Evolutionary conservation across 2,888 invertebrate genomes (phyloP).

Genomic region (Oscheius myriophilus): DNA sequence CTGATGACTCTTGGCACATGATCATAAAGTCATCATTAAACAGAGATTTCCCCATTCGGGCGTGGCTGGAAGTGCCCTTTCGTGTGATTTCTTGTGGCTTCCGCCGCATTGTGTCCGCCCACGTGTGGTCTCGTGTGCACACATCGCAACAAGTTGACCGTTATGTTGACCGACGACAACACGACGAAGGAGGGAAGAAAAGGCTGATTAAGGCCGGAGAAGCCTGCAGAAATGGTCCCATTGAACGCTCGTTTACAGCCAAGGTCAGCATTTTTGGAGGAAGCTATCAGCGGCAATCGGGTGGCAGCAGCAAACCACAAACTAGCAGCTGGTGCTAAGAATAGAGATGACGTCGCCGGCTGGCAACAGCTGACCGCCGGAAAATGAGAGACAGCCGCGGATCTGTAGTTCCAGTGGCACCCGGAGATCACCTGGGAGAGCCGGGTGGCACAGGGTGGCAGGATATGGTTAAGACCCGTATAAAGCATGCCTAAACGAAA

Average conservation of each 20-base stretch:
- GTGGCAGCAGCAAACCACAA: neutral
- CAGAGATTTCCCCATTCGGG: no score
- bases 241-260: neutral
- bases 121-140: slow-evolving; percentile 17
- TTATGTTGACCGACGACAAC: slow-evolving; percentile 20
- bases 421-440: no score
- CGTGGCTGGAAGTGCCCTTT: no score
- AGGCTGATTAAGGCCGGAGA: neutral
- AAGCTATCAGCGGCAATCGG: neutral
- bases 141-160: slow-evolving; percentile 15
- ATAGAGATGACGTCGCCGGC: slow-evolving; percentile 7
- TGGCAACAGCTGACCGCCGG: slow-evolving; percentile 28
- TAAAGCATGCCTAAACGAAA: no score
- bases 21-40: no score
- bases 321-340: neutral
- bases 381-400: slow-evolving; percentile 14
- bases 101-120: neutral
- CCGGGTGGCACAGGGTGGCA: no score
- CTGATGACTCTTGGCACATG: no score
- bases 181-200: slow-evolving; percentile 5
- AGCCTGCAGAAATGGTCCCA: neutral
- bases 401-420: neutral
- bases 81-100: no score
- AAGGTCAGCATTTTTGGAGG: neutral
- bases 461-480: no score